Percentiles rank a stretch among this genome's conserved stretches.
Conservation (phyloP, 1,140 invertebrate genomes). For the Yoshiicerus persimilis region DNA sequence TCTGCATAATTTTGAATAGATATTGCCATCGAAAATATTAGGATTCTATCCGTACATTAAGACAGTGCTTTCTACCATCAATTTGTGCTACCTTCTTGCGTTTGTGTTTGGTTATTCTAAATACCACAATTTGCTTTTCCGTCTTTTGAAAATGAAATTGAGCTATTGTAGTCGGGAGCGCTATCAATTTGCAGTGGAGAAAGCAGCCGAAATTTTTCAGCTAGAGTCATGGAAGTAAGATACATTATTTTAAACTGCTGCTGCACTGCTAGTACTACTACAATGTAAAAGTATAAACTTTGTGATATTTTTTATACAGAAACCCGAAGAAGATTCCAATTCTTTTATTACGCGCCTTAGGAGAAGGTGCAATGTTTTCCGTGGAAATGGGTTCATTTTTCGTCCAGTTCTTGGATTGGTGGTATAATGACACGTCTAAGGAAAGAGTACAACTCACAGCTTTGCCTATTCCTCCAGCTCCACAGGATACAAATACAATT, state of each 20-base stretch:
- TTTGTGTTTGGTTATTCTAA: slow-evolving; percentile 26
- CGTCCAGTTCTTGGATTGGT: slow-evolving; percentile 42
- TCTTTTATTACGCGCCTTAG: slow-evolving; percentile 14
- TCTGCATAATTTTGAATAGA: background rate
- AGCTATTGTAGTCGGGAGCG: slow-evolving; percentile 16
- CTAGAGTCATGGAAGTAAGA: background rate
- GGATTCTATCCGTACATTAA: background rate
- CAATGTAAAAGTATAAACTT: background rate
- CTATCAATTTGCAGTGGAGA: slow-evolving; percentile 9
- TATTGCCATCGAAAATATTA: background rate
- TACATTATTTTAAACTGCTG: background rate
- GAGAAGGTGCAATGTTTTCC: slow-evolving; percentile 27
- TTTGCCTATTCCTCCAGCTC: slow-evolving; percentile 29
- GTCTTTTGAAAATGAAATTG: slow-evolving; percentile 28
- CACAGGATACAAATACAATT: background rate
- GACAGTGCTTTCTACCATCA: background rate
- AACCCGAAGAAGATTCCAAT: background rate
- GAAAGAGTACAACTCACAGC: background rate
- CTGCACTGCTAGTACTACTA: background rate
- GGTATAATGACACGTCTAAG: slow-evolving; percentile 23
- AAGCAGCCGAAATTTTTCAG: slow-evolving; percentile 18
- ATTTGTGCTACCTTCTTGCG: background rate
- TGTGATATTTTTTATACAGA: background rate
- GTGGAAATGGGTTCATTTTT: slow-evolving; percentile 44
- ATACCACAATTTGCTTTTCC: slow-evolving; percentile 26